Percentiles rank a stretch among this genome's conserved stretches.
These are phyloP conservation scores for Blastomussa wellsi DNA, from an alignment of 92 coral and sea anemone genomes.

Conservation along the genomic window DNA sequence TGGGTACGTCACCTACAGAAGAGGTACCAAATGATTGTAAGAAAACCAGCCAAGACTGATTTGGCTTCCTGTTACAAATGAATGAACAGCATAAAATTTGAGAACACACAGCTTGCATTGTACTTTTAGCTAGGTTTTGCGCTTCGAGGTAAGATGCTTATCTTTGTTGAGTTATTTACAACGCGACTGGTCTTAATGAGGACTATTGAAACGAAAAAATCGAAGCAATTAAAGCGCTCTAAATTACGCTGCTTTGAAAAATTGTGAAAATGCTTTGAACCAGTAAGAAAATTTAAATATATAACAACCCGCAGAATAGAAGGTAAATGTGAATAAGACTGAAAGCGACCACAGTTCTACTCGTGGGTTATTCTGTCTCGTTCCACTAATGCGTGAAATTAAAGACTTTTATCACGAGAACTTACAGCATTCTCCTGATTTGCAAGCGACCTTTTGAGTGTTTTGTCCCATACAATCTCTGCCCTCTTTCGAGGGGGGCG, in stretches of 20 bases:
- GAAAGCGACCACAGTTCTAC: neutral
- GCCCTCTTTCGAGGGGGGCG: constrained; percentile 73
- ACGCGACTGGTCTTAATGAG: neutral
- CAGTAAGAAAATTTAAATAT: neutral
- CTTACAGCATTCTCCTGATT: constrained; percentile 81
- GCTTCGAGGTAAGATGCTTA: neutral
- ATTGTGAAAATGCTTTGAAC: neutral
- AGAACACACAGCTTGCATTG: neutral
- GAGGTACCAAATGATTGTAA: neutral
- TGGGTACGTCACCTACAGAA: constrained; percentile 72
- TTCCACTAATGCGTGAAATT: neutral
- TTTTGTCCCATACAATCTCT: constrained; percentile 59
- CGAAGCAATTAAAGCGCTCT: neutral
- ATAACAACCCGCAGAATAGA: neutral
- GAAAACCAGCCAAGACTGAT: no score
- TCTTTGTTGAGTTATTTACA: neutral
- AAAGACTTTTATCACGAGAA: neutral
- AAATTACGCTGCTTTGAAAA: neutral
- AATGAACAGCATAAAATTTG: neutral
- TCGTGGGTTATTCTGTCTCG: neutral
- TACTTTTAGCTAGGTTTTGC: neutral
- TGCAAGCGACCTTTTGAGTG: constrained; percentile 62
- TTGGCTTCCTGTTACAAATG: no score
- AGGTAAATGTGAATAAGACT: neutral
- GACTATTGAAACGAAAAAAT: neutral